Base-by-base conservation (phyloP, 2,888 invertebrate species). In the Diogma glabrata region DNA sequence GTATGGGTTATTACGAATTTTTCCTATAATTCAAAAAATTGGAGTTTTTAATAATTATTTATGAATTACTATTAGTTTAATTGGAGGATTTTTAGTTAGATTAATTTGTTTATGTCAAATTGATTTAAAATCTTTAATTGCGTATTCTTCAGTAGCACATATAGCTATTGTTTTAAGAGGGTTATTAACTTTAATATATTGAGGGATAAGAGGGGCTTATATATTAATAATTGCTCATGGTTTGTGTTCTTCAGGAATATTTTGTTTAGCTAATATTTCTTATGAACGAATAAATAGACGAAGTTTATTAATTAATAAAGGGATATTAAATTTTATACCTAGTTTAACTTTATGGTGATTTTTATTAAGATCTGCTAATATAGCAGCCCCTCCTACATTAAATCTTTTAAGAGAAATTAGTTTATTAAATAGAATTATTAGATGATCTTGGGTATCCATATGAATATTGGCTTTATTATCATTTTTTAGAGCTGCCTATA, bases 111-210 rank as follows among this genome's bases (percentile, higher is more conserved):
- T 83, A 65, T 75, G 75, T 56, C 80, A 83, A 64, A 70, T 73
- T 50, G 84, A 84, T 75, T 72, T 84, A 67, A 84, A 84, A 60
- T 72, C 78, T 57, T 75, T 84, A 72, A 79, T 84, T 75, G 84
- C 84, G 65, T 83, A 83, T 73, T 83, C 82, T 57, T 84, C 84
- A 30, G 78, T 84, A 0, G 75, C 77, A 58, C 84, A 85, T 73
- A 84, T 84, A 69, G 74, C 78, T 8, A 60, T 84, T 61, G 75
- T 80, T 19, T 70, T 82, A 66, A 60, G 72, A 0, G 76, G 77
- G 0, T 63, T 81, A 64, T 70, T 79, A 63, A 74, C 75, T 49
- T 67, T 77, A 64, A 74, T 64, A 67, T 72, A 71, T 69, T 76
- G 73, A 53, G 76, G 77, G 0, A 67, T 71, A 61, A 60, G 66